Base-by-base conservation (phyloP, 2,797 vertebrate genomes). In the Pseudomugil tenellus region DNA sequence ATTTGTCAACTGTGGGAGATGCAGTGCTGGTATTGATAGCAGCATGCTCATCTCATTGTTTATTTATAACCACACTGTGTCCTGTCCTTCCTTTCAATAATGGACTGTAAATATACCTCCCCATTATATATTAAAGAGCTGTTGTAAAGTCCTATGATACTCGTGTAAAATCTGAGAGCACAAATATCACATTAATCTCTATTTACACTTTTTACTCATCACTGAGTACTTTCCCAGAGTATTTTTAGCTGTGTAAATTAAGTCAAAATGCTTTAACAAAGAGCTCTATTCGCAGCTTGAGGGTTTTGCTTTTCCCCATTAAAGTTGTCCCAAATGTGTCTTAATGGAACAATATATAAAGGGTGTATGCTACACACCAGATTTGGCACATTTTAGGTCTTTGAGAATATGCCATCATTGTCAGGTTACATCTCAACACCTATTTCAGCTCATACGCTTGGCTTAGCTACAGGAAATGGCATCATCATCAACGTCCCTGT, bases 61-160 rank as follows among this genome's bases (percentile, higher is more conserved):
- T 80, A 88, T 91, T 88, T 61, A 90, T 66, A 35, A 23, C 46
- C 62, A 25, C 51, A 72, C 54, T 70, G 72, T 64, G 67, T 74
- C 72, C 67, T 48, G 53, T 70, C 74, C 54, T 79, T 58, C 55
- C 64, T 70, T 56, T 70, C 37, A 67, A 70, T 76, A 72, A 61
- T 57, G n/a, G 34, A 26, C 76, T 67, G 83, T 89, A 87, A 87
- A 89, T 86, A 81, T 76, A 78, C 80, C 69, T 16, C 58, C 31
- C 63, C 21, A 78, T 89, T 70, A 81, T 85, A 87, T 84, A 87
- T 87, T 88, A 55, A 89, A 77, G 43, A 54, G 59, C 51, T 62
- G 23, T 53, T 21, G 26, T 13, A 17, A 60, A 61, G 46, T 56
- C 23, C 37, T 67, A 54, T 56, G 68, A 48, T 32, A 49, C 57